Evolutionary conservation across 2,888 invertebrate genomes (phyloP), one percentile per base, ranked within the genome.

Genomic region (Epicampocera succincta): DNA sequence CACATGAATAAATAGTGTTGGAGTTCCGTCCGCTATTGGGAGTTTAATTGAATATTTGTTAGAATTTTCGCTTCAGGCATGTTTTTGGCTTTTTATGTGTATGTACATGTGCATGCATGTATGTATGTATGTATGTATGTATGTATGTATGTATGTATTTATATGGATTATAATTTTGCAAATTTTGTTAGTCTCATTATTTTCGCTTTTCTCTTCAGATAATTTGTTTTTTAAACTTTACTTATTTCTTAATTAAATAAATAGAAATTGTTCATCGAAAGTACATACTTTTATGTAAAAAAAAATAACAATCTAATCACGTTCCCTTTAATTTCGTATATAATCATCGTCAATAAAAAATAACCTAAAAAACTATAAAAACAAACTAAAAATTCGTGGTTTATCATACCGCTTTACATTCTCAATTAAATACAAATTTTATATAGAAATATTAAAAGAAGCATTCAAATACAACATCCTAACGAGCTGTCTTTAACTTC

Each of bases 401-500:
- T 44, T 33, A 54, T 68, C 33, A 50, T n/a, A 48, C 63, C 17
- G 40, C 50, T 63, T 63, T 52, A 19, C 63, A 9, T 52, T 68
- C 71, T 33, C 33, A 19, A 60, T 61, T 29, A 38, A 44, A 68
- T 63, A 46, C 33, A 69, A 81, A 46, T 3, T 65, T 48, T 68
- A 52, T 54, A 21, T 46, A 40, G 46, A 72, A 69, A 46, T 25
- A 17, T 13, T 19, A 65, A 17, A 42, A 60, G 29, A 69, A 74
- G 66, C 25, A 63, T 42, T 60, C 54, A 11, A 29, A 19, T 17
- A 15, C 44, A 48, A 25, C 48, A n/a, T 50, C 87, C 92, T 95
- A 96, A 92, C 95, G 94, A 75, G 95, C 94, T 79, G 95, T 94
- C 89, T 95, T 95, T 76, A 97, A 93, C 88, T 97, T 97, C 96